Evolutionary conservation across 2,888 invertebrate species (phyloP), one percentile per base, ranked within the genome.

Genomic region (Phlogophora meticulosa): DNA sequence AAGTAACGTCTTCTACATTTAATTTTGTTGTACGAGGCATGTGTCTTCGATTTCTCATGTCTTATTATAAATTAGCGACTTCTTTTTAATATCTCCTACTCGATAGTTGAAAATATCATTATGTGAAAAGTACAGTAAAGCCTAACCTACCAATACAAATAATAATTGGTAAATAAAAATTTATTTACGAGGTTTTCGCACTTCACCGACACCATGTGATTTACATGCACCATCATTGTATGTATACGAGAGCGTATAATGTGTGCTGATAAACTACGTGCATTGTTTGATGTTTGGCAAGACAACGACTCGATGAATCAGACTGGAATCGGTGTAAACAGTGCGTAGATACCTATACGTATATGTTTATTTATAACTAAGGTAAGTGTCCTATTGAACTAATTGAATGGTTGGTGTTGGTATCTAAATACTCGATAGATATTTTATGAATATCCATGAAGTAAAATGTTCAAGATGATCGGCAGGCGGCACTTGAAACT

Each of bases 211-310:
- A 5, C 28, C 4, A 4, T 28, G 4, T 40, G 49, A 48, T 66
- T 45, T 49, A 32, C 22, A 40, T 51, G 11, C 22, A 20, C 20
- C n/a, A 36, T 51, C 67, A 40, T 59, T 67, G 45, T 58, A 15
- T 67, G 45, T 58, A 15, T 46, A 24, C 1, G 34, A 13, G n/a
- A 15, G 10, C 10, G 22, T n/a, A 43, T 28, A n/a, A n/a, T n/a
- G n/a, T n/a, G n/a, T n/a, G n/a, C n/a, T 42, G n/a, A 48, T 7
- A 48, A 58, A 74, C 46, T 42, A 40, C 45, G 38, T 49, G 45
- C 57, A 72, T 65, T 76, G 57, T 72, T 58, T 67, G 64, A 46
- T 57, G 76, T 69, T 70, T 46, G 36, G 32, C 55, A 24, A 34
- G 76, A 48, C 49, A 64, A 69, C 22, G 46, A 56, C 71, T 24